phyloP scores from a whole-genome alignment of 2,113 vertebrate genomes.

The Cheilinus undulatus region DNA sequence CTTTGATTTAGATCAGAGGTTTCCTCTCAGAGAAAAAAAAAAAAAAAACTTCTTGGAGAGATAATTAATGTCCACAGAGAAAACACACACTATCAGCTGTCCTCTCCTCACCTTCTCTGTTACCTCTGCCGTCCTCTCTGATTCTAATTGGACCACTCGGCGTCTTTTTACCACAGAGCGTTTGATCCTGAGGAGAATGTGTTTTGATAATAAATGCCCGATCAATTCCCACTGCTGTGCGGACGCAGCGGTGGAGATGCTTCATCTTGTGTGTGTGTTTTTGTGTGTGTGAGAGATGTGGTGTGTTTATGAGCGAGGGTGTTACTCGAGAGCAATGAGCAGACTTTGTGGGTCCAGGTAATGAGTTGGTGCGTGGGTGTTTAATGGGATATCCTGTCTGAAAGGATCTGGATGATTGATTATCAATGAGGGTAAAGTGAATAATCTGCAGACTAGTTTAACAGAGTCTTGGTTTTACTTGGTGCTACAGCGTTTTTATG shows the following conservation, averaged over 20 bases:
- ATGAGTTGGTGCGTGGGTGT: slow-evolving; percentile 65
- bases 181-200: slow-evolving; percentile 39
- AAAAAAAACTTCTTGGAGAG: not conserved
- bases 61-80: slow-evolving; percentile 30
- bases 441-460: slow-evolving; percentile 38
- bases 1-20: slow-evolving; percentile 1
- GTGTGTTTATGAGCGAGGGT: slow-evolving; percentile 26
- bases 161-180: not conserved
- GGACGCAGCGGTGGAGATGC: slow-evolving; percentile 23
- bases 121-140: slow-evolving; percentile 8
- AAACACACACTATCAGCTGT: slow-evolving; percentile 11
- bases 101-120: slow-evolving; percentile 26
- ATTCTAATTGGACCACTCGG: slow-evolving; percentile 33
- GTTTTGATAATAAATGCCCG: slow-evolving; percentile 50
- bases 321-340: slow-evolving; percentile 30
- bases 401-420: slow-evolving; percentile 66
- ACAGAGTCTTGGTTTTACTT: slow-evolving; percentile 17
- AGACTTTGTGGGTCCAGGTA: slow-evolving; percentile 48
- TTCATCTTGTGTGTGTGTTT: slow-evolving; percentile 28
- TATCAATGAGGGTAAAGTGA: slow-evolving; percentile 50
- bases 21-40: slow-evolving; percentile 12
- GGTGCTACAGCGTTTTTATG: not conserved
- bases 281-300: slow-evolving; percentile 2
- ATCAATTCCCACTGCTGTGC: slow-evolving; percentile 49
- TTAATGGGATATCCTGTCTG: slow-evolving; percentile 68